Conservation (phyloP, 2,888 invertebrate species). For the Diplolepis rosae region DNA sequence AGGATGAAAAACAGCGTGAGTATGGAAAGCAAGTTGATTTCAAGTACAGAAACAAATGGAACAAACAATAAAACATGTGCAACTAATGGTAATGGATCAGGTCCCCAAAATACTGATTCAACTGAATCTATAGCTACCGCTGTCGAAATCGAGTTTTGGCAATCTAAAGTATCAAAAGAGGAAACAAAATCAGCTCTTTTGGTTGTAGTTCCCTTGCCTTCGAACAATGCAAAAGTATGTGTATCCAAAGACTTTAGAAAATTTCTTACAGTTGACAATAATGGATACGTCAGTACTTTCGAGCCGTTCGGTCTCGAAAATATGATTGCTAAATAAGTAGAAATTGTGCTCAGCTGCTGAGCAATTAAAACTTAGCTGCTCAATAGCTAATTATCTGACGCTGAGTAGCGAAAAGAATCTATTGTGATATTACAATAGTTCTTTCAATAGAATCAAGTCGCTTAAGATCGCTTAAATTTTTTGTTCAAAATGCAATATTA, state of each 20-base stretch:
- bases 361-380: no score
- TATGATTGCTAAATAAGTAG: neutral
- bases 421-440: neutral
- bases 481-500: neutral
- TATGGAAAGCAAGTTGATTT: constrained; percentile 32
- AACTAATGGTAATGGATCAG: neutral
- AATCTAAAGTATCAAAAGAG: neutral
- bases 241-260: constrained; percentile 11
- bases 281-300: neutral
- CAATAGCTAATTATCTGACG: neutral
- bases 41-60: neutral
- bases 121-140: no score
- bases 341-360: neutral
- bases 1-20: constrained; percentile 46
- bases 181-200: neutral
- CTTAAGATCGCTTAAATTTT: neutral
- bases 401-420: neutral
- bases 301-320: neutral
- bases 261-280: constrained; percentile 4
- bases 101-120: neutral
- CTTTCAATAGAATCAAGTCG: neutral
- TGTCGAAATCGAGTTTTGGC: neutral
- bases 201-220: neutral
- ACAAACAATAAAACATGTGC: neutral
- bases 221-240: neutral